Evolutionary conservation across 2,888 invertebrate genomes (phyloP).

Genomic region (Trimorus sp.): DNA sequence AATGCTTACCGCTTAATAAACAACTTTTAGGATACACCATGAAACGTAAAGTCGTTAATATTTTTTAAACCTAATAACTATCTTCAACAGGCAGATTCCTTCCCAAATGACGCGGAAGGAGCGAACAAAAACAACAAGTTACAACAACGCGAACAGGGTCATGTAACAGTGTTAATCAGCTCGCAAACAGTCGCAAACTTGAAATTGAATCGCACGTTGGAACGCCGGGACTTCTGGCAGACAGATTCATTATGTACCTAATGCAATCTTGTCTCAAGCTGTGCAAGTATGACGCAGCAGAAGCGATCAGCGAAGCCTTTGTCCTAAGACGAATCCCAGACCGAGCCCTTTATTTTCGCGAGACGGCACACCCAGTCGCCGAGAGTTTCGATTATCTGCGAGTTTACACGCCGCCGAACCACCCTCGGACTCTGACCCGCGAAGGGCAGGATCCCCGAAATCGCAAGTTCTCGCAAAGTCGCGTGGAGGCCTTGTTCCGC

Average conservation of each 20-base stretch:
- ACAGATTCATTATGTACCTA: constrained; percentile 62
- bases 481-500: constrained; percentile 9
- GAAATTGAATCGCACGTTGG: constrained; percentile 57
- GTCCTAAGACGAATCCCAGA: constrained; percentile 59
- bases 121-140: constrained; percentile 1
- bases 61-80: too few species aligned
- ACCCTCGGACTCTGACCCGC: constrained; percentile 38
- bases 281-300: constrained; percentile 46
- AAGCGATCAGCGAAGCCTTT: constrained; percentile 59
- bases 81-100: too few species aligned
- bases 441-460: constrained; percentile 6
- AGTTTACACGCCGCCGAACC: constrained; percentile 39
- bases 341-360: constrained; percentile 60
- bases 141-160: constrained; percentile 11
- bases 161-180: constrained; percentile 36
- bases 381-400: constrained; percentile 61
- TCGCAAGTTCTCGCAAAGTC: constrained; percentile 28
- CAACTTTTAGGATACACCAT: too few species aligned
- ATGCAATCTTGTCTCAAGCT: constrained; percentile 69
- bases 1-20: too few species aligned
- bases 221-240: constrained; percentile 43
- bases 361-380: constrained; percentile 17
- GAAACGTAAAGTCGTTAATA: too few species aligned
- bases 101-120: too few species aligned
- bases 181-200: constrained; percentile 46